Evolutionary conservation across 2,113 vertebrate genomes (phyloP), one percentile per base, ranked within the genome.

Genomic region (Triplophysa siluroides): DNA sequence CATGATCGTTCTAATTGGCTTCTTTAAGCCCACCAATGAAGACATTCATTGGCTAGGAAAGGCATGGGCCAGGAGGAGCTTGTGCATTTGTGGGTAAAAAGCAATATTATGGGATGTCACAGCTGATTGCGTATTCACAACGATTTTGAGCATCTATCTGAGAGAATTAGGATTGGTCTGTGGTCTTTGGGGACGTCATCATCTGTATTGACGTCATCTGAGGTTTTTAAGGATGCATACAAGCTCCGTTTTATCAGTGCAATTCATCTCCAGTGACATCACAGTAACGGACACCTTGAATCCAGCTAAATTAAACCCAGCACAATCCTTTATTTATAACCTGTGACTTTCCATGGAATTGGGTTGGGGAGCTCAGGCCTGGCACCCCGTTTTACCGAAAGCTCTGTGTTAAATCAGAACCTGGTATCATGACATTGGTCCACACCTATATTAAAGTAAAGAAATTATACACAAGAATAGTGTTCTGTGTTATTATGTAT

Each of bases 41-140:
- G 76, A 76, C 78, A 85, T 86, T 81, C 85, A 89, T 89, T 90
- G 90, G 89, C 82, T 79, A 47, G n/a, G 6, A n/a, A 45, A 65
- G 54, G 8, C 5, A 66, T 56, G 65, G 38, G 52, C 47, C 50
- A 66, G 69, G 70, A 73, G 58, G 72, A 41, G 47, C 45, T 58
- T 66, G 33, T 29, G 41, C 29, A 43, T 62, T 60, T 62, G 56
- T 43, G 73, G 83, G 80, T 69, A 62, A 80, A 87, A 87, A 77
- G 67, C 56, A 70, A 85, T 88, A 91, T 91, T 92, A 90, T 89
- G 85, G 81, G n/a, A 81, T 83, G 83, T 89, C 85, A 83, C 88
- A 91, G 87, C 85, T 89, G 88, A 87, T 71, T 21, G 78, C 81
- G 89, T 87, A 90, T 89, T 86, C 88, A 79, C n/a, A 70, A 18